Base-by-base conservation (phyloP, 2,888 invertebrate species). In the Nomada ruficornis region DNA sequence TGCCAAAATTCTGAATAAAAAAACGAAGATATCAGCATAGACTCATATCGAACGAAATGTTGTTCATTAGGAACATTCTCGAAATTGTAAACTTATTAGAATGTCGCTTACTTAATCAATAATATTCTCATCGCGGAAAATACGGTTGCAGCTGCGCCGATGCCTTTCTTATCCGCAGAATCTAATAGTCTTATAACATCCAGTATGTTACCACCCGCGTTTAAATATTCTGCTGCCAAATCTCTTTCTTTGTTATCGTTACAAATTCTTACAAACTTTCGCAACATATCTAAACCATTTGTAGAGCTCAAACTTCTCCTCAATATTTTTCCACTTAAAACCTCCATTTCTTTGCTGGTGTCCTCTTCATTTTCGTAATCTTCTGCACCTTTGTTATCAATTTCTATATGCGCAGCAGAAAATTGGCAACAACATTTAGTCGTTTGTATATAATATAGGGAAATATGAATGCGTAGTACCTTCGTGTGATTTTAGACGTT, bases 121-220 rank as follows among this genome's bases (percentile, higher is more conserved):
- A 97, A 95, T 42, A 96, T 94, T 75, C 96, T 96, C 85, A 96
- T 94, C 0, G 96, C 94, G 82, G 96, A 95, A 85, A 97, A 96
- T 0, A 96, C 94, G 15, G 95, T 94, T 55, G 95, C 94, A 0
- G 96, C 94, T 50, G 96, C 94, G 7, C 95, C 94, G 0, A 96
- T 91, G 87, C 96, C 95, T 42, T 95, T 95, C 89, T 95, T 96
- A 85, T 96, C 96, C 0, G 96, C 95, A 15, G 94, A 94, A 80
- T 96, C 96, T 18, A 97, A 94, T 57, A 96, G 95, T 69, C 96
- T 95, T 1, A 96, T 94, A 69, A 97, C 94, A 93, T 97, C 97
- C 67, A 96, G 94, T 0, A 96, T 96, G 89, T 95, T 96, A 2
- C 97, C 97, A 2, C 96, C 96, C 75, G 94, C 94, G 87, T 96